Evolutionary conservation across 2,113 vertebrate genomes (phyloP).

Genomic region (Salvelinus fontinalis): DNA sequence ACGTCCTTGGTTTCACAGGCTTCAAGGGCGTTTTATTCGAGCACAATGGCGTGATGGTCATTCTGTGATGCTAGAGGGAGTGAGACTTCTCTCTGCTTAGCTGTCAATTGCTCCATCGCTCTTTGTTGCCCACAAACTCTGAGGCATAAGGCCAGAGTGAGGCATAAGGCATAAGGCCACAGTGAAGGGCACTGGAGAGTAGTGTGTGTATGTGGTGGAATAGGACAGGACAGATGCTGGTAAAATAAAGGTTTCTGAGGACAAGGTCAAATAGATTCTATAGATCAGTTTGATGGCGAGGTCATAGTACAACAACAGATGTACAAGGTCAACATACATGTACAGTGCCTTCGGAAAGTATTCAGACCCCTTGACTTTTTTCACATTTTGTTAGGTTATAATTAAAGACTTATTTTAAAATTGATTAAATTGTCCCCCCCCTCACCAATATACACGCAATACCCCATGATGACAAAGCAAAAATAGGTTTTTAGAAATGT

Average conservation of each 20-base stretch:
- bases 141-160: no score
- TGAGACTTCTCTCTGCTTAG: slow-evolving; percentile 21
- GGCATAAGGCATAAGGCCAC: neutral
- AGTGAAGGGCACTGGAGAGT: slow-evolving; percentile 16
- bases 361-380: no score
- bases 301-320: slow-evolving; percentile 12
- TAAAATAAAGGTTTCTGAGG: no score
- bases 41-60: slow-evolving; percentile 1
- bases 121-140: slow-evolving; percentile 36
- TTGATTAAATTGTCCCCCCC: no score
- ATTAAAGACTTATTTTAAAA: no score
- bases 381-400: no score
- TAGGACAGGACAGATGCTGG: neutral
- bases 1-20: neutral
- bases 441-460: no score
- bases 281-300: slow-evolving; percentile 43
- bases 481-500: no score
- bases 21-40: slow-evolving; percentile 36
- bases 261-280: no score
- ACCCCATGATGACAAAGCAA: no score
- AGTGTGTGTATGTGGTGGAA: neutral
- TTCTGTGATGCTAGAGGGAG: slow-evolving; percentile 21
- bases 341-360: no score
- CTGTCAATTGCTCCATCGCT: slow-evolving; percentile 30
- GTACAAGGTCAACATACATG: neutral